phyloP scores from a whole-genome alignment of 2,888 invertebrate species.

The Charanyca ferruginea region DNA sequence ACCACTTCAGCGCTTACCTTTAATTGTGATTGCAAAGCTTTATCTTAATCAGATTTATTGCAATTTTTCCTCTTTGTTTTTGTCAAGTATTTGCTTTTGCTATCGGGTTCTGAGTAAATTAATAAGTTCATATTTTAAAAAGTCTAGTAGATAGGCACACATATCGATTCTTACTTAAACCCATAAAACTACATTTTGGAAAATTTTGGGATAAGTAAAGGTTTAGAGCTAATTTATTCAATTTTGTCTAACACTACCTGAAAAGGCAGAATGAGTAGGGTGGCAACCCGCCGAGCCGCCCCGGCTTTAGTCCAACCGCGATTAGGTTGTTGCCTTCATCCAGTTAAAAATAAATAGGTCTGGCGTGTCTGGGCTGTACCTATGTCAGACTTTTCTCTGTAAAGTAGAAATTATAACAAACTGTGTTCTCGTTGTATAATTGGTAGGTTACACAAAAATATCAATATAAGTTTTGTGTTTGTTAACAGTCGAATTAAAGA shows the following conservation, averaged over 20 bases:
- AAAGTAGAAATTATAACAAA: not conserved
- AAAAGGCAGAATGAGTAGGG: conserved; percentile 4
- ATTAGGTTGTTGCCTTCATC: conserved; percentile 16
- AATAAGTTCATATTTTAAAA: not conserved
- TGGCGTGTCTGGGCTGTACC: conserved; percentile 1
- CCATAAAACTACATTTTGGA: not conserved
- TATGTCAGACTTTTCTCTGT: not conserved
- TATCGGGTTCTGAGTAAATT: not conserved
- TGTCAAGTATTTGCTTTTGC: not conserved
- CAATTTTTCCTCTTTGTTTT: not conserved
- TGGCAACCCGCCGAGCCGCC: not conserved
- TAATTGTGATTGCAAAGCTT: not conserved
- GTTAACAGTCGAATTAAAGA: too few relatives aligned
- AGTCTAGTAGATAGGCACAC: not conserved
- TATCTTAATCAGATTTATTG: not conserved
- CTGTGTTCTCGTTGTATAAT: not conserved
- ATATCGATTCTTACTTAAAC: not conserved
- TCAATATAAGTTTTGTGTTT: too few relatives aligned
- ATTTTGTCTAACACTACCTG: conserved; percentile 6
- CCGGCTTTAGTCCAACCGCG: conserved; percentile 6
- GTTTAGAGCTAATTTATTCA: conserved; percentile 23
- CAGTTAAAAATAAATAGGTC: conserved; percentile 47
- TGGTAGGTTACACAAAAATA: too few relatives aligned
- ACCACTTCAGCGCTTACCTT: not conserved
- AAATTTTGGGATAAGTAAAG: not conserved